These are phyloP conservation scores for Columba janthina DNA, from an alignment of 2,113 vertebrate species.

Conservation along the genomic window DNA sequence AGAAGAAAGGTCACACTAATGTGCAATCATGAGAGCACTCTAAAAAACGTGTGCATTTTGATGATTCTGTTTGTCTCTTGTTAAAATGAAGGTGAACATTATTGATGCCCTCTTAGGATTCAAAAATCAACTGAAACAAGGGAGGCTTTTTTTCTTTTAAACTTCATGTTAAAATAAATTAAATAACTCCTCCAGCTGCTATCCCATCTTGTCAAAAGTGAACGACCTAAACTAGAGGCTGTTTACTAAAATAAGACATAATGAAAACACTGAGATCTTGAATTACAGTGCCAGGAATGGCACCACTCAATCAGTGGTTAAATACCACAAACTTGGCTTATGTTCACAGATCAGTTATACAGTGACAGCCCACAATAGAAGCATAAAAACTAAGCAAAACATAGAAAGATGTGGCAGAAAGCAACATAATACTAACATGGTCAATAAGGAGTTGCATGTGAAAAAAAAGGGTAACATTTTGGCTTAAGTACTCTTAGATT, in stretches of 20 bases:
- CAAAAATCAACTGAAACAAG: not conserved
- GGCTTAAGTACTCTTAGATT: not conserved
- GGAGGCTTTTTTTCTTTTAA: not conserved
- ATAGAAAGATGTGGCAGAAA: not conserved
- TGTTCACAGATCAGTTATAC: not conserved
- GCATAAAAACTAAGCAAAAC: not conserved
- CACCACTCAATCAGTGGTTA: not conserved
- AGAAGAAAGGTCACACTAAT: not conserved
- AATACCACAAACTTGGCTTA: not conserved
- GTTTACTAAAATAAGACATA: conserved; percentile 18
- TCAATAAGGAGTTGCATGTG: not conserved
- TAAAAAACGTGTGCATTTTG: not conserved
- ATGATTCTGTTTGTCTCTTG: not conserved
- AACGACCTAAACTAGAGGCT: not conserved
- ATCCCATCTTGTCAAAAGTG: not conserved
- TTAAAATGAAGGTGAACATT: not conserved
- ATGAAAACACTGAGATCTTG: not conserved
- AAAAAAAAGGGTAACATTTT: not conserved
- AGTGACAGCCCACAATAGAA: not conserved
- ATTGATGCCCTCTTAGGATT: not conserved
- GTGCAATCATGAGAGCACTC: not conserved
- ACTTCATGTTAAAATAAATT: not conserved
- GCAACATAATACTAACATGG: not conserved
- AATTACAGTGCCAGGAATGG: not conserved
- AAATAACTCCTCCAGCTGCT: not conserved